Evolutionary conservation across 2,888 invertebrate species (phyloP), one percentile per base, ranked within the genome.

Genomic region (Branchellion lobata): DNA sequence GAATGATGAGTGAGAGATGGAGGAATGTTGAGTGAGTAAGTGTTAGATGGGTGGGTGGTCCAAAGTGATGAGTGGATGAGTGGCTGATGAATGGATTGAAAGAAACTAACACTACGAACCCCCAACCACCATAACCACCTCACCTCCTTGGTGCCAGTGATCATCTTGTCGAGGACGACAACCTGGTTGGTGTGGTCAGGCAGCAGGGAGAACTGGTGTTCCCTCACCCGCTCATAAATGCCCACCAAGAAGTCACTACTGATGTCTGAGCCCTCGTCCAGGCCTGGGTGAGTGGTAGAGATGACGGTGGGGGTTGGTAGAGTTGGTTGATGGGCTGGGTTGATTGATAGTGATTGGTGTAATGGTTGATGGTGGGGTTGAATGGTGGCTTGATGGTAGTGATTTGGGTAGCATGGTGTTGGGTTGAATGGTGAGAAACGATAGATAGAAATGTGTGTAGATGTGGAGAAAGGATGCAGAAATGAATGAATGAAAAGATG

Each of bases 151-250:
- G 97, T 97, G 80, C 97, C 98, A n/a, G 96, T 94, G 84, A 98
- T 96, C 47, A 96, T 96, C 75, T 95, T 94, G 88, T 99, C 97
- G 21, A 98, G 96, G 89, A 96, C 96, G 92, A 95, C 93, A 36
- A 90, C 98, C 91, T 98, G 94, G 14, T 93, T 93, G 1, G 95
- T 94, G 86, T 96, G 95, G 87, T 96, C 99, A 81, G 94, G 94
- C 81, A 96, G 97, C 0, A 96, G 94, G 85, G 94, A 93, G 88
- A 99, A 96, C 89, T 98, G 97, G 88, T 94, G 93, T 18, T 92
- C 91, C 88, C 96, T 96, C 69, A 99, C 95, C 82, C 99, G 89
- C 82, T 98, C 96, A 87, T 97, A 99, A 84, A 99, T 94, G 11
- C 96, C 97, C 40, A 92, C 91, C 81, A 99, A 89, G 91, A 96